Evolutionary conservation across 1,140 invertebrate species (phyloP).

Genomic region (Megalopta genalis): DNA sequence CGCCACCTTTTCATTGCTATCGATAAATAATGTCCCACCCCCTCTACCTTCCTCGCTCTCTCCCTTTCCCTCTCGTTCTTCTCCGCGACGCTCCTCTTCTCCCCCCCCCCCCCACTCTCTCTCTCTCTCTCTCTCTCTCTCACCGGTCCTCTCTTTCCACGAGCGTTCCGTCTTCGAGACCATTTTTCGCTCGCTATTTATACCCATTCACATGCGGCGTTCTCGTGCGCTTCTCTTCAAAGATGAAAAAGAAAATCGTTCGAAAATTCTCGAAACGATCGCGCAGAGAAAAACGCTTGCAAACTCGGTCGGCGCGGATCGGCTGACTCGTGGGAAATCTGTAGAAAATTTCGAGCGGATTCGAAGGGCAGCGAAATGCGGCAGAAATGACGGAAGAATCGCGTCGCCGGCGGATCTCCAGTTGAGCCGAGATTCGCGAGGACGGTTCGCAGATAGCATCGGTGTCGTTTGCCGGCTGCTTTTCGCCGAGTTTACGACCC

Average conservation of each 20-base stretch:
- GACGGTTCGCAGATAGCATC: conserved; percentile 17
- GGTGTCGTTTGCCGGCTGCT: not conserved
- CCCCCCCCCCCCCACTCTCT: no score
- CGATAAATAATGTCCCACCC: conserved; percentile 65
- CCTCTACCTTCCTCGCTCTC: not conserved
- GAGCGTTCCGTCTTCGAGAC: conserved; percentile 5
- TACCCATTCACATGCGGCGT: conserved; percentile 49
- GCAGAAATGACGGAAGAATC: no score
- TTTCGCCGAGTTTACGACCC: not conserved
- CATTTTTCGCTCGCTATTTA: conserved; percentile 49
- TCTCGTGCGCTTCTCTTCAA: no score
- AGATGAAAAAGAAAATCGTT: no score
- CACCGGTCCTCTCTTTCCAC: not conserved
- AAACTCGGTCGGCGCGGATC: no score
- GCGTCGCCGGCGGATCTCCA: no score
- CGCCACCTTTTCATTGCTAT: conserved; percentile 67
- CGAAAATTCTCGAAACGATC: no score
- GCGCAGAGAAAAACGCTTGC: no score
- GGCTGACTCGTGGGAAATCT: no score
- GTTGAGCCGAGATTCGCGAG: conserved; percentile 4
- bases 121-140: not conserved
- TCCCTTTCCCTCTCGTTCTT: not conserved
- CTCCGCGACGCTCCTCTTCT: not conserved
- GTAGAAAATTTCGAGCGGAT: no score
- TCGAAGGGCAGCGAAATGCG: no score